Evolutionary conservation across 2,888 invertebrate species (phyloP).

Genomic region (Arge pagana): DNA sequence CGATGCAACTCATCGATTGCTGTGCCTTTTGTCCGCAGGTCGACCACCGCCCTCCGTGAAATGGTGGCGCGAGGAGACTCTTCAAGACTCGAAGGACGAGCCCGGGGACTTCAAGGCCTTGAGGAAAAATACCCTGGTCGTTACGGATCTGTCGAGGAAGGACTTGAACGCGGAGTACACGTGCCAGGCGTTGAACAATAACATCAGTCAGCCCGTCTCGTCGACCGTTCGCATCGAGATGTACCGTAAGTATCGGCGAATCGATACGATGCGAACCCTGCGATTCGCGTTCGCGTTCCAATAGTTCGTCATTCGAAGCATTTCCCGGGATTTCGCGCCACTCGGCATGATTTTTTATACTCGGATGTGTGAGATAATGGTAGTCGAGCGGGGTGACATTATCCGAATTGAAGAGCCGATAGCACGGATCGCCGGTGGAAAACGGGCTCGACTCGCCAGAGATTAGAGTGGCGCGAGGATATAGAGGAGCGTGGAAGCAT

Average conservation of each 20-base stretch:
- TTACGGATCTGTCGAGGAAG: conserved; percentile 67
- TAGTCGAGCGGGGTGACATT: too few relatives aligned
- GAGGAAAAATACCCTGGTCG: conserved; percentile 66
- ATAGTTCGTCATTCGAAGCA: too few relatives aligned
- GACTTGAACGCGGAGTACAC: conserved; percentile 77
- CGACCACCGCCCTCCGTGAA: conserved; percentile 73
- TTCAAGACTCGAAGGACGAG: conserved; percentile 66
- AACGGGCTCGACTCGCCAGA: conserved; percentile 3
- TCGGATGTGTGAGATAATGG: too few relatives aligned
- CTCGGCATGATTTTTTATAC: too few relatives aligned
- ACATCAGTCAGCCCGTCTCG: conserved; percentile 71
- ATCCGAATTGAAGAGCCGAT: conserved; percentile 14
- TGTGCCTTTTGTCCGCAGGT: conserved; percentile 65
- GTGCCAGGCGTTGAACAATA: conserved; percentile 79
- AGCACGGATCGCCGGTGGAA: conserved; percentile 3
- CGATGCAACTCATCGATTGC: too few relatives aligned
- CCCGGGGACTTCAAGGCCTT: conserved; percentile 59
- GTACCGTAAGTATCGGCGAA: conserved; percentile 67
- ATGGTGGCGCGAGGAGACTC: conserved; percentile 75
- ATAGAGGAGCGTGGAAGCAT: too few relatives aligned
- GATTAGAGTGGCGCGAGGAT: background rate
- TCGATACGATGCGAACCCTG: too few relatives aligned
- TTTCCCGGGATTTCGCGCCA: too few relatives aligned
- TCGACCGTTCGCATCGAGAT: conserved; percentile 75
- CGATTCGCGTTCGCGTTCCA: too few relatives aligned